Evolutionary conservation across 2,113 vertebrate species (phyloP).

Genomic region (Thinocorus orbignyianus): DNA sequence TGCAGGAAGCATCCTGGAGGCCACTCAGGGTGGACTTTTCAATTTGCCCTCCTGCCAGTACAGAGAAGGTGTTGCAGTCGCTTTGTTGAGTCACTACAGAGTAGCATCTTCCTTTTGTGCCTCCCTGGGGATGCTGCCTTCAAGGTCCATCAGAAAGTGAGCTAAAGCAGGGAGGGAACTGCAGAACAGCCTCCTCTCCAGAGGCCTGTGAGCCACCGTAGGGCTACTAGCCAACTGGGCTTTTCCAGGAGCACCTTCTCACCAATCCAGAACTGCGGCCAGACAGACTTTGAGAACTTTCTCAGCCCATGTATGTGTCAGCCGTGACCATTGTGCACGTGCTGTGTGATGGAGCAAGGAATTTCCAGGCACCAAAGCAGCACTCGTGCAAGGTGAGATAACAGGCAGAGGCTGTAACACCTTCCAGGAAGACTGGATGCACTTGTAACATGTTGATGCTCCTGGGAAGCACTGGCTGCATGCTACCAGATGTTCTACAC

Average conservation of each 20-base stretch:
- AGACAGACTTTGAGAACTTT: background rate
- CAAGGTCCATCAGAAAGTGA: background rate
- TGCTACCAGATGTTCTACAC: background rate
- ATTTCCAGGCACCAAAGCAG: background rate
- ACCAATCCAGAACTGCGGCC: background rate
- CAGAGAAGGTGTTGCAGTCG: background rate
- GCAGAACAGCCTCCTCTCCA: background rate
- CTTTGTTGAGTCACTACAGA: background rate
- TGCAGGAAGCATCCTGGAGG: background rate
- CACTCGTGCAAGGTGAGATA: rapidly evolving
- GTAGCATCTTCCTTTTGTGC: background rate
- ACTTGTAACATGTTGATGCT: background rate
- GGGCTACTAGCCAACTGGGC: background rate
- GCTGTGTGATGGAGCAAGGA: background rate
- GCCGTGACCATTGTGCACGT: background rate
- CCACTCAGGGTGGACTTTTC: background rate
- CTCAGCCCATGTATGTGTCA: background rate
- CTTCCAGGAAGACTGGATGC: background rate
- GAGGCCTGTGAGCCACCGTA: background rate
- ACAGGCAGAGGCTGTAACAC: background rate
- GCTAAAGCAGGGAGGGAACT: background rate
- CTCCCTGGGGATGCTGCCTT: background rate
- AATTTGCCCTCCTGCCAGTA: background rate
- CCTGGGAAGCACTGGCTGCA: background rate
- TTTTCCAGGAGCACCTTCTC: background rate